These are phyloP conservation scores for Lepus americanus DNA, from an alignment of 2,113 vertebrate genomes.

Conservation along the genomic window DNA sequence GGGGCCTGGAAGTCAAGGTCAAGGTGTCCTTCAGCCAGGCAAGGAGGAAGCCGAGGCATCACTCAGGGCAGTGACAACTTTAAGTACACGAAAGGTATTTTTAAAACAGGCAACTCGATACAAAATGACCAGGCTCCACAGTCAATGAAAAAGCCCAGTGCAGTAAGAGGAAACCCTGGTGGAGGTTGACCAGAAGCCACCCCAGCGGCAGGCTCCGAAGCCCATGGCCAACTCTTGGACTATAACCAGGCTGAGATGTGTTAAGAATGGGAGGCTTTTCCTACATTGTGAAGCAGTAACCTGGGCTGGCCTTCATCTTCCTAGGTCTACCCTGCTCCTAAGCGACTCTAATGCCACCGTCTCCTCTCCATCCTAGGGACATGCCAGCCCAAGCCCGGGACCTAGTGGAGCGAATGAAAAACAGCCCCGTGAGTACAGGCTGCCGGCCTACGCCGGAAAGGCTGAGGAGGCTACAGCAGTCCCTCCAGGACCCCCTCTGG, in stretches of 20 bases:
- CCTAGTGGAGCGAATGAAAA: constrained; percentile 90
- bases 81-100: constrained; percentile 68
- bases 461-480: not conserved
- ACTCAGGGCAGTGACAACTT: constrained; percentile 43
- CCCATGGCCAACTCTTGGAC: not conserved
- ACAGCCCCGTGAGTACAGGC: constrained; percentile 88
- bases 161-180: not conserved
- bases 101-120: constrained; percentile 40
- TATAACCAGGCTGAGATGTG: not conserved
- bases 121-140: not conserved
- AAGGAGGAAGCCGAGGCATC: not conserved
- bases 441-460: not conserved
- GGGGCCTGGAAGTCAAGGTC: not conserved
- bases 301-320: not conserved
- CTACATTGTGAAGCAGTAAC: not conserved
- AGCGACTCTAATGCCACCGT: not conserved
- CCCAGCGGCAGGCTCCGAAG: not conserved
- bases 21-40: not conserved
- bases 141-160: not conserved
- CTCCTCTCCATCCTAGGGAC: constrained; percentile 85
- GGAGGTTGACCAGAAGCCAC: not conserved
- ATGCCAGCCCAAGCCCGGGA: constrained; percentile 90
- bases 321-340: not conserved
- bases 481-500: not conserved
- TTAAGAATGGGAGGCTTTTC: not conserved